phyloP scores from a whole-genome alignment of 2,888 invertebrate genomes.

The Molanna angustata region DNA sequence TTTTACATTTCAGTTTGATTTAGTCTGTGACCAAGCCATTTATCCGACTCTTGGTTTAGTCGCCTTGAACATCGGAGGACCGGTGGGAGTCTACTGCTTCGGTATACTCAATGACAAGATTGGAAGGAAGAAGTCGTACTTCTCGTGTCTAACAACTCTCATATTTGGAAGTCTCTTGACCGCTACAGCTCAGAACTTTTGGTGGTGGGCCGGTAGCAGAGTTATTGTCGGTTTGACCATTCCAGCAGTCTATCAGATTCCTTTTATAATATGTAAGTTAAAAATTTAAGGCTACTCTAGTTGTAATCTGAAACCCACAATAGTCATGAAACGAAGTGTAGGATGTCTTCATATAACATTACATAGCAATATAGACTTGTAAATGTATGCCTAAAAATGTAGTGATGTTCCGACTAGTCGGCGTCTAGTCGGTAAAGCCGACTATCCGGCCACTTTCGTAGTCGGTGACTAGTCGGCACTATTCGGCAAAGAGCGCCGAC shows the following conservation, averaged over 20 bases:
- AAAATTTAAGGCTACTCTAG: too few species aligned
- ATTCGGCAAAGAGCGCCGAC: too few species aligned
- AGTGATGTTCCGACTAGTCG: too few species aligned
- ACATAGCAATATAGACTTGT: too few species aligned
- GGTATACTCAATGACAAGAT: conserved; percentile 84
- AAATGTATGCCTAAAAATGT: too few species aligned
- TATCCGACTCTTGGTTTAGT: conserved; percentile 86
- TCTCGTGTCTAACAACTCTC: conserved; percentile 78
- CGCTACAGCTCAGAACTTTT: conserved; percentile 73
- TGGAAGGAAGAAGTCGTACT: conserved; percentile 82
- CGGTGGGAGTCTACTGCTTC: conserved; percentile 86
- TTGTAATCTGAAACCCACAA: too few species aligned
- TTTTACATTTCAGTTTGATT: conserved; percentile 75
- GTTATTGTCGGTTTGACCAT: conserved; percentile 86
- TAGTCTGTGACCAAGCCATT: conserved; percentile 83
- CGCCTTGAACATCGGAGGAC: conserved; percentile 83
- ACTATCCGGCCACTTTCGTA: too few species aligned
- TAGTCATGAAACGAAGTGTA: too few species aligned
- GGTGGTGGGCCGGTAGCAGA: conserved; percentile 80
- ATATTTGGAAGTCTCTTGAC: conserved; percentile 77
- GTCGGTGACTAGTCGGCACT: too few species aligned
- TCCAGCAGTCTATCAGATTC: conserved; percentile 91
- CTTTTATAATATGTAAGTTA: conserved; percentile 90
- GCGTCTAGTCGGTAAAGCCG: too few species aligned
- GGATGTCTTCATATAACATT: too few species aligned